Evolutionary conservation across 2,888 invertebrate genomes (phyloP), one percentile per base, ranked within the genome.

Genomic region (Archips crataeganus): DNA sequence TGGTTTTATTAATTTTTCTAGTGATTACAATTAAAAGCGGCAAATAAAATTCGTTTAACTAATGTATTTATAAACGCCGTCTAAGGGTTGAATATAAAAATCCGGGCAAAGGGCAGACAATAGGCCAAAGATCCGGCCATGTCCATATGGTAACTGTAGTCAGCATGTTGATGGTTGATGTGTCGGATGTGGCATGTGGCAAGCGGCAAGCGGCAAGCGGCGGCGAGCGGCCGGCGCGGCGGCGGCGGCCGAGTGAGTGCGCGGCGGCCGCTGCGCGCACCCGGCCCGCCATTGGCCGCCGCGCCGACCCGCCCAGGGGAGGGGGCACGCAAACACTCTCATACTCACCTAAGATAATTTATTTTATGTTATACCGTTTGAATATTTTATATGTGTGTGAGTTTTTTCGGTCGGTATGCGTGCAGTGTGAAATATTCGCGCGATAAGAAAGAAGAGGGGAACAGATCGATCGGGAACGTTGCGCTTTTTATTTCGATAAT

Each of bases 381-480:
- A 94, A 94, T 94, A 94, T 94, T 94, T 94, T 94, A 94, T 94
- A 93, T 93, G 90, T 94, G 94, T 94, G 94, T 93, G 94, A 92
- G 94, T 94, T 94, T 94, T 94, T 94, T 94, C 90, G 90, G 88
- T 90, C 90, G 90, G 90, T 91, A 90, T 89, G 94, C 93, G 93
- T 94, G 93, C 93, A 92, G 93, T 94, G 94, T 94, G 94, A 94
- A 94, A 94, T 93, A 94, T 94, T 93, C 88, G 93, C 93, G 92
- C 93, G 94, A 94, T 94, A 93, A 94, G 93, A 93, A 93, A 92
- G 91, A 92, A 92, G 93, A 92, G 93, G 93, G 93, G 93, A 91
- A 92, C 90, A 93, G 93, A 94, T 94, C 94, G 94, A 93, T 94
- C 88, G 91, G 83, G 87, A 84, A 89, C 91, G 89, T 90, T 93